Evolutionary conservation across 2,888 invertebrate species (phyloP), one percentile per base, ranked within the genome.

Genomic region (Clitarchus hookeri): DNA sequence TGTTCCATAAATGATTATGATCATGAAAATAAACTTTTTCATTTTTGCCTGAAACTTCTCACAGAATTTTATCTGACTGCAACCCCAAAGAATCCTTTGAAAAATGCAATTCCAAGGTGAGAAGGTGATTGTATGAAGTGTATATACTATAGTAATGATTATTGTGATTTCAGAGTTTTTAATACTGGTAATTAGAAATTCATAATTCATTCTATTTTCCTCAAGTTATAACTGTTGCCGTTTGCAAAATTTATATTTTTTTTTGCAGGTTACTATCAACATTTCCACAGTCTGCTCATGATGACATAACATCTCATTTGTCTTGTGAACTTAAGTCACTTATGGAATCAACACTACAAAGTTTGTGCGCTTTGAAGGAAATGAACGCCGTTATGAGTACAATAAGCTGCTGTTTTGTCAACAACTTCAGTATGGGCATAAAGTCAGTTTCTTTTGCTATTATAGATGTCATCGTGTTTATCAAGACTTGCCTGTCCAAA

Each of bases 71-170:
- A 90, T 36, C 90, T 92, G 80, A 87, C 89, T 86, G 90, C 90
- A 65, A 91, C 91, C 0, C 88, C 91, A 0, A 92, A 91, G 87
- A 92, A 92, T 89, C 91, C 92, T 12, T 89, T 92, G 26, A 91
- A 92, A 84, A 91, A 91, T 89, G 90, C 91, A 86, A 88, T 91
- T 27, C 87, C 89, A 26, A 92, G 91, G 92, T 92, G 89, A 88
- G 90, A 89, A 77, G 12, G 19, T 19, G 19, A 23, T 65, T 65
- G 8, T n/a, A 65, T n/a, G n/a, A 65, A 65, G 2, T 53, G 53
- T 53, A 65, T 65, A 8, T n/a, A 65, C n/a, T 16, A 9, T 65
- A n/a, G 11, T 65, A 65, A 48, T 16, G 16, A 48, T 16, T 65
- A 65, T 65, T 65, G 36, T 65, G 8, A 16, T n/a, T 65, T 65